phyloP scores from a whole-genome alignment of 2,113 vertebrate species.

The Origma solitaria region DNA sequence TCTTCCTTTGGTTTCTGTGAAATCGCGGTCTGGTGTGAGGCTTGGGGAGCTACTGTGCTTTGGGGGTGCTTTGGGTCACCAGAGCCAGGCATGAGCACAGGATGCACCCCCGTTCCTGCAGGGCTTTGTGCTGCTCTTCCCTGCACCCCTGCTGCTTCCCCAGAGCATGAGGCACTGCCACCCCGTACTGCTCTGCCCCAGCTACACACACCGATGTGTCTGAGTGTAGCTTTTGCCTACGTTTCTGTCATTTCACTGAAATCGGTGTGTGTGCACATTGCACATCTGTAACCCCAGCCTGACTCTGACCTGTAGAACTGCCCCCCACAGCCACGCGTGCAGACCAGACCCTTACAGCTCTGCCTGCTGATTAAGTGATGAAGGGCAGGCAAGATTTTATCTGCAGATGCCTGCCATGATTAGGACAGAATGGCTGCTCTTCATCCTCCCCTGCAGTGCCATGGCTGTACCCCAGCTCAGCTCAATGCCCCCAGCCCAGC shows the following conservation, averaged over 20 bases:
- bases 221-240: neutral
- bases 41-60: neutral
- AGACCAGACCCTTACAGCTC: neutral
- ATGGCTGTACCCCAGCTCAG: neutral
- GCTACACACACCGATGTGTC: fast-evolving
- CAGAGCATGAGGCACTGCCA: fast-evolving
- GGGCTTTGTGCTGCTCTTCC: neutral
- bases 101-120: fast-evolving
- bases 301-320: too few relatives aligned
- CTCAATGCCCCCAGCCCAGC: neutral
- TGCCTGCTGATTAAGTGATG: neutral
- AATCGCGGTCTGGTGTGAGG: neutral
- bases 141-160: neutral
- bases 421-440: neutral
- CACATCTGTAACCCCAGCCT: neutral
- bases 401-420: neutral
- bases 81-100: neutral
- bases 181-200: fast-evolving
- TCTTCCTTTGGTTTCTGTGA: neutral
- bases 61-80: neutral
- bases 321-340: fast-evolving
- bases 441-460: neutral
- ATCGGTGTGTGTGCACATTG: fast-evolving
- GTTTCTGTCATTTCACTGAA: neutral
- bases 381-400: neutral